Base-by-base conservation (phyloP, 1,140 invertebrate genomes). In the Heliconius congener region DNA sequence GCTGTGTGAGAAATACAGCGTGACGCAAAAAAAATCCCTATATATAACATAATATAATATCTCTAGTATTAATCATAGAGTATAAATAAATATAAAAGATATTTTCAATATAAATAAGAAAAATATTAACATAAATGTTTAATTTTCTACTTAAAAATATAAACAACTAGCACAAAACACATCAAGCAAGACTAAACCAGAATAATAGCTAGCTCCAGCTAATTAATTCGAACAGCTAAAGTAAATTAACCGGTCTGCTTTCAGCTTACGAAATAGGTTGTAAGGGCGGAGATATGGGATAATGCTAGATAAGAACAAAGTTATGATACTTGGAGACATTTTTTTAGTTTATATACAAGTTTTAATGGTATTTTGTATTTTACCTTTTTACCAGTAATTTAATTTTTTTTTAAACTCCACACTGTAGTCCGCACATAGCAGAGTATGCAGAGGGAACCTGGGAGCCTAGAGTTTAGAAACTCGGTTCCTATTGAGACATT, bases 151-250 rank as follows among this genome's bases (percentile, higher is more conserved):
- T 66, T 66, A 66, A 66, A 66, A 30, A 66, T 30, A 46, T 37
- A 76, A 75, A 30, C 74, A 37, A 50, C 23, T 39, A 23, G 57
- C 55, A 19, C 52, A 76, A 76, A 76, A 71, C 39, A 70, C 74
- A 76, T 50, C n/a, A 76, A 76, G 74, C 57, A n/a, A 71, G 39
- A 76, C 60, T 76, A 76, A 76, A 76, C 60, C 74, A 71, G 60
- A 76, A 76, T 76, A 76, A 76, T 76, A 71, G 74, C 74, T 27
- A 46, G 74, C 74, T 76, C 46, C 74, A 34, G 27, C 39, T 76
- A 66, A 76, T 76, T 76, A 76, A 76, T 76, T 76, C 74, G 74
- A 42, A 30, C 34, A 42, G 74, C 74, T 76, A 70, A 76, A 76
- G 57, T 76, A 76, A 76, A 76, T 70, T 76, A 76, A 60, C 57